Conservation (phyloP, 1,140 invertebrate species). For the Zaprionus gabonicus region DNA sequence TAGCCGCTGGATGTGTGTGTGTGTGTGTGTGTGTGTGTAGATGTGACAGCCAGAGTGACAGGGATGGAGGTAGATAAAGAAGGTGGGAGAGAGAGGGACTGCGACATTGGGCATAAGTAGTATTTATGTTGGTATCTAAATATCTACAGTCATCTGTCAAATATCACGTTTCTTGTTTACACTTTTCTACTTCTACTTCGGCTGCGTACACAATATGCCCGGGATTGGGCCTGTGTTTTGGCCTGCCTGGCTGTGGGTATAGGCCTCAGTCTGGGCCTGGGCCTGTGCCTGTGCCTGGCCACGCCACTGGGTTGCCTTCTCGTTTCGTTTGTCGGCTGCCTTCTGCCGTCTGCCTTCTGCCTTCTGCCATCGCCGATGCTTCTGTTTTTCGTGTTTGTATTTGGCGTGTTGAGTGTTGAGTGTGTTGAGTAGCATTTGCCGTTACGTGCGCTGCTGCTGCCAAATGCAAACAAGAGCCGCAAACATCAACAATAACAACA, state of each 20-base stretch:
- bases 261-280: not conserved
- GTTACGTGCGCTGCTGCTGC: conserved; percentile 43
- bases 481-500: conserved; percentile 25
- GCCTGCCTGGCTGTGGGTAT: not conserved
- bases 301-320: no score
- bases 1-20: not conserved
- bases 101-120: conserved; percentile 64
- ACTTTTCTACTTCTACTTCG: conserved; percentile 48
- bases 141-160: conserved; percentile 80
- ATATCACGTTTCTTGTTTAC: conserved; percentile 80
- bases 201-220: conserved; percentile 20
- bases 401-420: conserved; percentile 42
- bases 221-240: not conserved
- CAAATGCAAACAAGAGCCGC: conserved; percentile 64
- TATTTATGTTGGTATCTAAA: conserved; percentile 81
- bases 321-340: no score
- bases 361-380: not conserved
- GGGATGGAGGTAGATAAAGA: not conserved
- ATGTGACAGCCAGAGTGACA: not conserved
- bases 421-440: conserved; percentile 44
- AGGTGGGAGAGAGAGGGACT: not conserved
- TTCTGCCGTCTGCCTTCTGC: no score
- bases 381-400: conserved; percentile 46
- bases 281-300: no score
- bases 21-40: conserved; percentile 1